Evolutionary conservation across 1,140 invertebrate species (phyloP).

Genomic region (Drosophila ananassae): DNA sequence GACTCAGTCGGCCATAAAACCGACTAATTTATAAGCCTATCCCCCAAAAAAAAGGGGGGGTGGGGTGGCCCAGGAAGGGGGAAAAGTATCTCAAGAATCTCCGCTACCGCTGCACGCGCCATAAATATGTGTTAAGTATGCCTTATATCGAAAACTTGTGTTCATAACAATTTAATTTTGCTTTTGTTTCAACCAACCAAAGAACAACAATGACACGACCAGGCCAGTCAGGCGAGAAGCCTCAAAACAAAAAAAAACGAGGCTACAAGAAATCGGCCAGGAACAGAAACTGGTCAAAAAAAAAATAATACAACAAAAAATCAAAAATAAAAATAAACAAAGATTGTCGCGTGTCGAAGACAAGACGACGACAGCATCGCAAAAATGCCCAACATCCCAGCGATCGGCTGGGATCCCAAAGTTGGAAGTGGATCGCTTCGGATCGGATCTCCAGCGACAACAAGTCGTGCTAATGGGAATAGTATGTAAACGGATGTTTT

Average conservation of each 20-base stretch:
- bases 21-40: constrained; percentile 61
- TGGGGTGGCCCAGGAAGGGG: neutral
- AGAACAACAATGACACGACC: constrained; percentile 45
- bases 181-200: constrained; percentile 66
- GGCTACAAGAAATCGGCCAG: constrained; percentile 33
- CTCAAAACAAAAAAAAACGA: constrained; percentile 24
- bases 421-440: constrained; percentile 37
- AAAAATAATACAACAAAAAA: neutral
- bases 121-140: constrained; percentile 82
- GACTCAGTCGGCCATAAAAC: constrained; percentile 56
- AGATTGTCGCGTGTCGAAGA: constrained; percentile 82
- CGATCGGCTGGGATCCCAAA: neutral
- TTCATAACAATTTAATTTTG: constrained; percentile 83
- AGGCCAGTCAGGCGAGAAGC: neutral
- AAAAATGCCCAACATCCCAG: constrained; percentile 3
- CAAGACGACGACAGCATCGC: constrained; percentile 55
- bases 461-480: constrained; percentile 81
- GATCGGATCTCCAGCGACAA: constrained; percentile 43
- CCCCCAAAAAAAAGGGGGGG: neutral
- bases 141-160: constrained; percentile 80
- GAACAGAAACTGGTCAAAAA: neutral
- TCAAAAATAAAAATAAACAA: constrained; percentile 20
- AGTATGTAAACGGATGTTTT: constrained; percentile 83
- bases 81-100: constrained; percentile 74
- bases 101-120: constrained; percentile 78